Base-by-base conservation (phyloP, 2,113 vertebrate genomes). In the Chionodraco myersi region DNA sequence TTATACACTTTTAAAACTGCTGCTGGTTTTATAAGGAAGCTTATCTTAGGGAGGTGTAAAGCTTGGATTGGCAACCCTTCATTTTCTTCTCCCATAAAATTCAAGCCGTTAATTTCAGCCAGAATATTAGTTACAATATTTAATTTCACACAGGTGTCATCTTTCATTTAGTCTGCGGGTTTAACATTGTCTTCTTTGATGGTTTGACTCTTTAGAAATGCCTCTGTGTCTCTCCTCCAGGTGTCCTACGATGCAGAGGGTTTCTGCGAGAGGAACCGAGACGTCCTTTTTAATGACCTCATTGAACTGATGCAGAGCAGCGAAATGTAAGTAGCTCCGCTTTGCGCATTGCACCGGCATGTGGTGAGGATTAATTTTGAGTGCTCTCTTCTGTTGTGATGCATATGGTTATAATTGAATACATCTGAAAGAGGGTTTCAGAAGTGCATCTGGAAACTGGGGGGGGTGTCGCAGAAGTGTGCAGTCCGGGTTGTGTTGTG, bases 221-320 rank as follows among this genome's bases (percentile, higher is more conserved):
- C 26, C 18, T 63, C n/a, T 63, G 9, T 56, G 18, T 71, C 13
- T 84, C 72, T 77, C 9, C 85, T 92, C 58, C 93, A 99, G 98
- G 98, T 99, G 63, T 99, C 98, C 82, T 99, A 99, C 51, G 97
- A 99, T 36, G 97, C 97, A 63, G 97, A 98, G 15, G 98, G 98
- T 70, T 99, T 99, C 94, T 99, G 98, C 75, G 98, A 99, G 93
- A 94, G 98, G 87, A 99, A 99, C 93, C 94, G 98, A 64, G 98
- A 99, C 48, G 98, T 99, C 67, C 96, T 99, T 62, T 99, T 99
- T 86, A 97, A 84, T 86, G 98, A 99, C 92, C 95, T 99, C 91
- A 99, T 99, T 18, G 98, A 99, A 86, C 92, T 99, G 86, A 99
- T 99, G 98, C 98, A 99, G 90, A 99, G 97, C 96, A 99, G 98